Percentiles rank a stretch among this genome's conserved stretches.
Conservation (phyloP, 2,797 vertebrate species). For the Rhabdomys pumilio region DNA sequence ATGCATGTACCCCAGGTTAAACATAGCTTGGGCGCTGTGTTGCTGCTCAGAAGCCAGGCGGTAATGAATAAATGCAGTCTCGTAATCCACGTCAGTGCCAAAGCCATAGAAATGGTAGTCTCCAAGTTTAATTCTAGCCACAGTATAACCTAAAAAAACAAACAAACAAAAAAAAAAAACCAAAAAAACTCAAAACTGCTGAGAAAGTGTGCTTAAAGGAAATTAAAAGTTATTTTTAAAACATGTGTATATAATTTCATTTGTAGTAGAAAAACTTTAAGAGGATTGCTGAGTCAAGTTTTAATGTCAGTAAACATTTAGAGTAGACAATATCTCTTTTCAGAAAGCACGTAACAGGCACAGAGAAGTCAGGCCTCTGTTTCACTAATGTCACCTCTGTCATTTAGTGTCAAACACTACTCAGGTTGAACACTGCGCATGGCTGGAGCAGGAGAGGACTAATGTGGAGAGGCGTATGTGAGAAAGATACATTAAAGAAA, state of each 20-base stretch:
- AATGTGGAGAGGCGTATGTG: neutral
- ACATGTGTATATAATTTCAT: slow-evolving; percentile 1
- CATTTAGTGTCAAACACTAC: neutral
- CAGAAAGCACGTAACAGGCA: neutral
- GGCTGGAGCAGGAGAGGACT: neutral
- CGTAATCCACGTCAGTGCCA: slow-evolving; percentile 98
- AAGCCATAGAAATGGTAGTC: slow-evolving; percentile 99
- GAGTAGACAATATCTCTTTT: neutral
- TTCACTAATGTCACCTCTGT: neutral
- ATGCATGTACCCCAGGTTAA: slow-evolving; percentile 99
- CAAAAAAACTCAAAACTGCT: slow-evolving; percentile 37
- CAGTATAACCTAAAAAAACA: slow-evolving; percentile 94
- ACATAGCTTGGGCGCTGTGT: slow-evolving; percentile 99
- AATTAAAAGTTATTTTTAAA: neutral
- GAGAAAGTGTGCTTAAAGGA: slow-evolving; percentile 26
- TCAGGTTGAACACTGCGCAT: neutral
- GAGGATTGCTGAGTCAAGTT: slow-evolving; percentile 4
- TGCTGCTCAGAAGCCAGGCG: slow-evolving; percentile 98
- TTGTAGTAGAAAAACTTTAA: neutral
- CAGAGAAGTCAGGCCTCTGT: neutral
- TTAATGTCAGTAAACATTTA: slow-evolving; percentile 40
- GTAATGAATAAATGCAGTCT: slow-evolving; percentile 98
- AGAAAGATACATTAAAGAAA: slow-evolving; percentile 41
- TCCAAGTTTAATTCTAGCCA: slow-evolving; percentile 98
- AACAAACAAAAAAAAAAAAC: slow-evolving; percentile 11